These are phyloP conservation scores for Sisor rabdophorus DNA, from an alignment of 2,113 vertebrate species.

Conservation along the genomic window DNA sequence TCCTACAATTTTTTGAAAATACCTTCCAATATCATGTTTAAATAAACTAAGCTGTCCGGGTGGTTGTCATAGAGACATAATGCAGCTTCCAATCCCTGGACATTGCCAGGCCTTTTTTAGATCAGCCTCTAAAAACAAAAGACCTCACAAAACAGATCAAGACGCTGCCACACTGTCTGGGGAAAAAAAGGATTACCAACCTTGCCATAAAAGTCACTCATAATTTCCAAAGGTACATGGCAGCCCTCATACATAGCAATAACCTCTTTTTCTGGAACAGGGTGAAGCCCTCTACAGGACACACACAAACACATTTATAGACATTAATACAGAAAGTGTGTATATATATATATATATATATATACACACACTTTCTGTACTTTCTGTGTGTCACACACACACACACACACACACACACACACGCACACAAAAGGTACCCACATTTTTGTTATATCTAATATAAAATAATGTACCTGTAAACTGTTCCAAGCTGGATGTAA, in stretches of 20 bases:
- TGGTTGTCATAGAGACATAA: not conserved
- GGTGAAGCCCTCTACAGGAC: constrained; percentile 80
- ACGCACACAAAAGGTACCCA: not conserved
- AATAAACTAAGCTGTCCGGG: not conserved
- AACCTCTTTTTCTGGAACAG: constrained; percentile 90
- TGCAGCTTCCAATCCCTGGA: not conserved
- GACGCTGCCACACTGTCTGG: not conserved
- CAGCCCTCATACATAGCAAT: constrained; percentile 96
- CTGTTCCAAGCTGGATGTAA: constrained; percentile 86
- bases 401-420: not conserved
- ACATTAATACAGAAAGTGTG: not conserved
- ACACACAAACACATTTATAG: not conserved
- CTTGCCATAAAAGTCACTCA: constrained; percentile 99
- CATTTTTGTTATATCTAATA: not conserved
- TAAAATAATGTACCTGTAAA: constrained; percentile 65
- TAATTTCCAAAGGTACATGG: constrained; percentile 91
- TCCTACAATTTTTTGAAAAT: not conserved
- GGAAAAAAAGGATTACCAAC: constrained; percentile 60
- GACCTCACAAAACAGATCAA: not conserved
- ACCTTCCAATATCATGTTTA: no score
- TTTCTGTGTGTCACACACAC: no score
- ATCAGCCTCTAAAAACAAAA: not conserved
- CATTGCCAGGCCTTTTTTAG: not conserved
- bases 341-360: no score
- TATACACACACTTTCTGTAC: no score